Evolutionary conservation across 1,140 invertebrate species (phyloP).

Genomic region (Pogonognathellus flavescens): DNA sequence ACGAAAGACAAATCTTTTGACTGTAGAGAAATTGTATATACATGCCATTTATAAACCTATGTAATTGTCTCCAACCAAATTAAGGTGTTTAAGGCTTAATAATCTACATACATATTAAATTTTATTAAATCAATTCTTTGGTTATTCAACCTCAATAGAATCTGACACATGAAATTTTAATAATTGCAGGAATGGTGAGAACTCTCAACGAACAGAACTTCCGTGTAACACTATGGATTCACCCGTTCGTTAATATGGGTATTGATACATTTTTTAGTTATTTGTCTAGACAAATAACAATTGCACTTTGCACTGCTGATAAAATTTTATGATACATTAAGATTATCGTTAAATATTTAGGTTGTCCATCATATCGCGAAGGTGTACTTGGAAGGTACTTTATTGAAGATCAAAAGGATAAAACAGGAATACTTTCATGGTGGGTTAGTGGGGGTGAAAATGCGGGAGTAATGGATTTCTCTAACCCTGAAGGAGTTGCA

Average conservation of each 20-base stretch:
- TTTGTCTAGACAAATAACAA: too few relatives aligned
- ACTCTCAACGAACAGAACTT: slow-evolving; percentile 78
- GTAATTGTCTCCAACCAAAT: too few relatives aligned
- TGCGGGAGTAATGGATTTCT: slow-evolving; percentile 82
- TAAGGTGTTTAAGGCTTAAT: too few relatives aligned
- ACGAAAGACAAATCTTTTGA: too few relatives aligned
- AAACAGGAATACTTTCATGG: slow-evolving; percentile 71
- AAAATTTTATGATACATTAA: too few relatives aligned
- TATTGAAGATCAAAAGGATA: slow-evolving; percentile 70
- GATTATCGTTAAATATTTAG: slow-evolving; percentile 71
- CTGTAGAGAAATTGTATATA: too few relatives aligned
- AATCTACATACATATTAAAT: too few relatives aligned
- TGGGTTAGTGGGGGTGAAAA: slow-evolving; percentile 85
- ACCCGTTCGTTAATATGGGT: slow-evolving; percentile 79
- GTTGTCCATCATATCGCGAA: slow-evolving; percentile 71
- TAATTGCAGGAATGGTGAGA: slow-evolving; percentile 67
- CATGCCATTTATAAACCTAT: too few relatives aligned
- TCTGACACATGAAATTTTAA: background rate
- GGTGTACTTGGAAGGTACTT: slow-evolving; percentile 67
- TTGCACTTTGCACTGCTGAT: too few relatives aligned
- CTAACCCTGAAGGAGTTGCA: slow-evolving; percentile 78
- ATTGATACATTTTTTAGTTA: too few relatives aligned
- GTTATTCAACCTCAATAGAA: background rate
- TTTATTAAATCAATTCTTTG: background rate
- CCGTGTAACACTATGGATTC: slow-evolving; percentile 86